Evolutionary conservation across 2,888 invertebrate species (phyloP).

Genomic region (Copidosoma aretas): DNA sequence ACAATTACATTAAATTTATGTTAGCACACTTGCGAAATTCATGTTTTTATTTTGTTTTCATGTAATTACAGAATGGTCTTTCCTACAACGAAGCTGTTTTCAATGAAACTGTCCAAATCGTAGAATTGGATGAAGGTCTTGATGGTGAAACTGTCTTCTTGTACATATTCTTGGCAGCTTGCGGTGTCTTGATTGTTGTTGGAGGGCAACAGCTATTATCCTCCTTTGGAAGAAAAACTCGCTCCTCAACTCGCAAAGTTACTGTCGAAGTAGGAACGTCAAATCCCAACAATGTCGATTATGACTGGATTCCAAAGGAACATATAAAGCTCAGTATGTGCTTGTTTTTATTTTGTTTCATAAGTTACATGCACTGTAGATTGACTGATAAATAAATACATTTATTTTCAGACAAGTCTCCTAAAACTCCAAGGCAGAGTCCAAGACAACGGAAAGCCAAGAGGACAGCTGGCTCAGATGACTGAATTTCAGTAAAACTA

Average conservation of each 20-base stretch:
- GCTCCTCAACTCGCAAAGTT: constrained; percentile 69
- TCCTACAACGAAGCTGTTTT: constrained; percentile 87
- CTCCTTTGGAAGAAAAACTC: constrained; percentile 78
- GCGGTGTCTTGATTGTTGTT: constrained; percentile 85
- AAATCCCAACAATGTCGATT: constrained; percentile 90
- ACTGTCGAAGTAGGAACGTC: constrained; percentile 89
- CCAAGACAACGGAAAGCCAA: constrained; percentile 81
- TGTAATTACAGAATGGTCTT: constrained; percentile 66
- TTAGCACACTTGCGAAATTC: neutral
- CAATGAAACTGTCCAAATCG: constrained; percentile 95
- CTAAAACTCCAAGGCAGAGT: constrained; percentile 72
- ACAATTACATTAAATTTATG: neutral
- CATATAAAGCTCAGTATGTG: constrained; percentile 74
- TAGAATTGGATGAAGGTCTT: constrained; percentile 95
- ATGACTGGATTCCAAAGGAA: constrained; percentile 96
- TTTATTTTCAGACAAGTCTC: constrained; percentile 73
- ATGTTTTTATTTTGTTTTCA: constrained; percentile 26
- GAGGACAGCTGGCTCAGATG: constrained; percentile 75
- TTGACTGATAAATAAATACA: neutral
- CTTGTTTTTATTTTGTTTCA: constrained; percentile 16
- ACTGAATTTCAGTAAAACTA: constrained; percentile 57
- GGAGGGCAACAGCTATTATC: constrained; percentile 87
- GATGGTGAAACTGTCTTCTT: constrained; percentile 99
- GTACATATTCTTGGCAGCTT: constrained; percentile 92
- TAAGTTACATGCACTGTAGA: neutral